Conservation (phyloP, 2,113 vertebrate species). For the Tinamus guttatus region DNA sequence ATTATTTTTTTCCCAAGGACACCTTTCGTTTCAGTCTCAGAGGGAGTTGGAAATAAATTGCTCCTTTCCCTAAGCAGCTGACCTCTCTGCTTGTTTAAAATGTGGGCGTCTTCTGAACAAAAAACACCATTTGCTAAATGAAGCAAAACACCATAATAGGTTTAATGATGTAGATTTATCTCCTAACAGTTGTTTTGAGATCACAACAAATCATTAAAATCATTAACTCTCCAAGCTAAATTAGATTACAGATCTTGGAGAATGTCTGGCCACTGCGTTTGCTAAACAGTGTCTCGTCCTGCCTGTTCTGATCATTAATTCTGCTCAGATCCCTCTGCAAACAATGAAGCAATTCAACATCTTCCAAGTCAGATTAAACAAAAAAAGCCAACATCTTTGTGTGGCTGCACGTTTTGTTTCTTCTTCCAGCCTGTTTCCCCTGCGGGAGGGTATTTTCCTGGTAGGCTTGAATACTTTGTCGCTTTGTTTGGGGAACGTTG, state of each 20-base stretch:
- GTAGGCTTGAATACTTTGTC: neutral
- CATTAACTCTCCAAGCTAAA: constrained; percentile 80
- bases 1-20: constrained; percentile 56
- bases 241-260: constrained; percentile 76
- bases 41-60: constrained; percentile 52
- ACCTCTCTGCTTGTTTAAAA: constrained; percentile 72
- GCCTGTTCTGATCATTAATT: constrained; percentile 20
- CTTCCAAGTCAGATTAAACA: constrained; percentile 60
- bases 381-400: constrained; percentile 38
- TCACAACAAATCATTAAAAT: constrained; percentile 85
- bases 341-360: constrained; percentile 48
- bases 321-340: constrained; percentile 56
- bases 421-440: neutral
- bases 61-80: constrained; percentile 36
- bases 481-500: fast-evolving
- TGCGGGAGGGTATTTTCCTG: neutral
- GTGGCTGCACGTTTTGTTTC: neutral
- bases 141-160: constrained; percentile 80
- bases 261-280: constrained; percentile 61
- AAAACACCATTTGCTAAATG: constrained; percentile 79
- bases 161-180: constrained; percentile 83
- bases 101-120: constrained; percentile 70
- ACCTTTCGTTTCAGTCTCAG: constrained; percentile 56
- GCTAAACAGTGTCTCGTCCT: constrained; percentile 47
- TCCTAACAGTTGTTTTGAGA: constrained; percentile 83